Base-by-base conservation (phyloP, 2,888 invertebrate genomes). In the Ferrisia virgata region DNA sequence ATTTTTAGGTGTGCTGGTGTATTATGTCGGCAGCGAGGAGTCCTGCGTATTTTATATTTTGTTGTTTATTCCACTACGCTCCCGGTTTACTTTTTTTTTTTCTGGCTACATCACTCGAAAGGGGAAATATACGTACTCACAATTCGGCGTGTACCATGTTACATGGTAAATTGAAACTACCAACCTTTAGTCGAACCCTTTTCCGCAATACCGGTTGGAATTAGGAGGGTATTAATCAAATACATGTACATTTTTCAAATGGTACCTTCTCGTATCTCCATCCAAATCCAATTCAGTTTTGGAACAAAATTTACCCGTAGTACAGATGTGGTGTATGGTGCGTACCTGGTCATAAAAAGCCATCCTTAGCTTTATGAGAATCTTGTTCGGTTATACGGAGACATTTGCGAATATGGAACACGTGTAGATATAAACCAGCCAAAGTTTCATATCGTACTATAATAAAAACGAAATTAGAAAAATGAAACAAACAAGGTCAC, bases 111-210 rank as follows among this genome's bases (percentile, higher is more conserved):
- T 53, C 53, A 22, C 13, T 53, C 53, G 53, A 43, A 43, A n/a
- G n/a, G n/a, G n/a, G n/a, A n/a, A n/a, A n/a, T n/a, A n/a, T n/a
- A n/a, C n/a, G n/a, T n/a, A n/a, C n/a, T n/a, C n/a, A n/a, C n/a
- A n/a, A n/a, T n/a, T n/a, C n/a, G n/a, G n/a, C n/a, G n/a, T n/a
- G n/a, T n/a, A n/a, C n/a, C n/a, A n/a, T n/a, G n/a, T n/a, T 76
- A 53, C 53, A 18, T 76, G 72, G 72, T 36, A 76, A 76, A 76
- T 76, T 76, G 72, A 76, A 76, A 76, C 36, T 36, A 76, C 36
- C 72, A 76, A 18, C 72, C 72, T 28, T 28, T 25, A 64, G n/a
- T n/a, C 64, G 64, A 76, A 76, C 72, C 72, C 72, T 76, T 76
- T 76, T 33, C 72, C 31, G 72, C 72, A 18, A 36, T 76, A 76